These are phyloP conservation scores for Parazoanthus swiftii DNA, from an alignment of 92 coral and sea anemone species.

Conservation along the genomic window DNA sequence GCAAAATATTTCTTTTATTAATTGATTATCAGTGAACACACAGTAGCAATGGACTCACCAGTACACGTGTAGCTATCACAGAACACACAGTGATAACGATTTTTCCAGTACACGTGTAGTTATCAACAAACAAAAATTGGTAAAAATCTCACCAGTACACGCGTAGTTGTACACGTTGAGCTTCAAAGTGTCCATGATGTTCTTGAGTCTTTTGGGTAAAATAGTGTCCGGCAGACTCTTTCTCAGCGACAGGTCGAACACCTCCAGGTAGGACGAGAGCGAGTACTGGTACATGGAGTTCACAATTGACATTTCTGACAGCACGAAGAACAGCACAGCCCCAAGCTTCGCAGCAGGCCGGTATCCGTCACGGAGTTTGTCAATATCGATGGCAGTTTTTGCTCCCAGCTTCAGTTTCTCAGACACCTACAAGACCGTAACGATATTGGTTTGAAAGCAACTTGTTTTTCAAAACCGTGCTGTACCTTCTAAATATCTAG, in stretches of 20 bases:
- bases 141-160: conserved; percentile 78
- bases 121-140: neutral
- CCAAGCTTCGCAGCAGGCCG: conserved; percentile 99
- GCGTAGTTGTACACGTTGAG: conserved; percentile 98
- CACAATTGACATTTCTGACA: conserved; percentile 98
- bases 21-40: too few relatives aligned
- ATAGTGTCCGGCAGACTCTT: conserved; percentile 98
- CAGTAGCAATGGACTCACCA: too few relatives aligned
- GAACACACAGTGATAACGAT: too few relatives aligned
- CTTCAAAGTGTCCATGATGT: conserved; percentile 94
- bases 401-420: conserved; percentile 99
- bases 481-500: too few relatives aligned
- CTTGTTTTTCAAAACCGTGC: neutral
- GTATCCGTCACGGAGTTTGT: conserved; percentile 99
- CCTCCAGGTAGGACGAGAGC: conserved; percentile 89
- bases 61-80: too few relatives aligned
- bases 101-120: neutral
- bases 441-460: neutral
- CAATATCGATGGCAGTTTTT: conserved; percentile 96
- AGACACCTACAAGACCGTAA: conserved; percentile 61
- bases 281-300: conserved; percentile 99
- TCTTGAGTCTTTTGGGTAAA: conserved; percentile 89
- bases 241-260: conserved; percentile 91
- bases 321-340: conserved; percentile 96
- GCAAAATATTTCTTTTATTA: too few relatives aligned